Evolutionary conservation across 2,888 invertebrate genomes (phyloP).

Genomic region (Lasioglossum pauxillum): DNA sequence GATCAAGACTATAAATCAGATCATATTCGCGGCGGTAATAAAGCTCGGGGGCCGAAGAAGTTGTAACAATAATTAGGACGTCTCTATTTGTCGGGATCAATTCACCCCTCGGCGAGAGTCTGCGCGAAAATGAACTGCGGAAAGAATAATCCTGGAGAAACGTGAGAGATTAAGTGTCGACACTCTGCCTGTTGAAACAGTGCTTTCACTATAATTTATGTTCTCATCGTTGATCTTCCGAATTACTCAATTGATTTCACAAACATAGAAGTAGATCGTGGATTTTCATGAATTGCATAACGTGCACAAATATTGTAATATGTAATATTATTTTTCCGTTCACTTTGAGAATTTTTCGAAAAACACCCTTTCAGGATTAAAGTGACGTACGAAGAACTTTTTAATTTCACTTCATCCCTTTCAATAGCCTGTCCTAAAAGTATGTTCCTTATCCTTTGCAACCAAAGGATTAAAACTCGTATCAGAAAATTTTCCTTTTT

Average conservation of each 20-base stretch:
- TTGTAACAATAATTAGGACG: not conserved
- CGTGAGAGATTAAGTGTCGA: not conserved
- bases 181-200: not conserved
- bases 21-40: not conserved
- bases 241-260: not conserved
- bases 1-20: slow-evolving; percentile 14
- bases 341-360: not conserved
- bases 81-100: not conserved
- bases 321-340: not conserved
- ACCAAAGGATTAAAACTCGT: not conserved
- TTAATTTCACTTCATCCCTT: not conserved
- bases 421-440: not conserved
- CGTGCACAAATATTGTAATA: too few relatives aligned
- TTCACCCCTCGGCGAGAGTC: not conserved
- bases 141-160: not conserved
- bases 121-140: not conserved
- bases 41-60: not conserved
- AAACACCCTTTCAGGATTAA: not conserved
- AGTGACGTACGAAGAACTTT: not conserved
- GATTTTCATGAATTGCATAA: too few relatives aligned
- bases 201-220: not conserved
- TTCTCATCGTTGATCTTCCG: not conserved
- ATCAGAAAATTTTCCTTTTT: not conserved
- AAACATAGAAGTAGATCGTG: not conserved
- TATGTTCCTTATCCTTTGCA: not conserved